These are phyloP conservation scores for Ceyx erithaca DNA, from an alignment of 2,797 vertebrate species.

Conservation along the genomic window DNA sequence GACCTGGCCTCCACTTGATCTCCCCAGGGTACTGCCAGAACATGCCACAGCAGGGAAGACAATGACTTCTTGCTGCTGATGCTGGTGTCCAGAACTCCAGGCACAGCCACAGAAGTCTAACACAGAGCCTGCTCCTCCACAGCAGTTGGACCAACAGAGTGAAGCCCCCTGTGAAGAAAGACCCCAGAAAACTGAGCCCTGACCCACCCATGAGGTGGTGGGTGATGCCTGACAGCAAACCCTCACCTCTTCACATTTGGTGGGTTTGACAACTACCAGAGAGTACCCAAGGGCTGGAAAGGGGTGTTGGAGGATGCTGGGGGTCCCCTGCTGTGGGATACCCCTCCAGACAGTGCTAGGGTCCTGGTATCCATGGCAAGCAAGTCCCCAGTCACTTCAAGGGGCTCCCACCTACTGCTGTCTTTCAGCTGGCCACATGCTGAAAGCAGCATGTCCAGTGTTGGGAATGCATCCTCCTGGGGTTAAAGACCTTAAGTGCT, in stretches of 20 bases:
- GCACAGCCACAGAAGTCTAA: not conserved
- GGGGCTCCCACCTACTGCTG: fast-evolving
- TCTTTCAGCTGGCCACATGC: fast-evolving
- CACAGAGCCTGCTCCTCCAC: not conserved
- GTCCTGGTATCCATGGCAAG: not conserved
- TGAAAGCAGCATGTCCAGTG: fast-evolving
- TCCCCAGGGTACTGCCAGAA: fast-evolving
- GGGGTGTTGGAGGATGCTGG: not conserved
- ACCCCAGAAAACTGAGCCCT: not conserved
- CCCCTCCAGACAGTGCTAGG: not conserved
- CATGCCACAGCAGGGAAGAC: not conserved
- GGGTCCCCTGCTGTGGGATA: fast-evolving
- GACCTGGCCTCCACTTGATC: not conserved
- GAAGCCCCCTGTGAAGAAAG: not conserved
- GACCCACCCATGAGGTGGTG: not conserved
- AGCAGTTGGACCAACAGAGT: fast-evolving
- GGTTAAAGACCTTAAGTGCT: not conserved
- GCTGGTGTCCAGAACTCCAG: not conserved
- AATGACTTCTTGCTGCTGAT: not conserved
- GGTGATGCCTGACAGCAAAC: not conserved
- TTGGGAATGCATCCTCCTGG: not conserved
- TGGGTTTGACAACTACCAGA: not conserved
- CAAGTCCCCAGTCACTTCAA: not conserved
- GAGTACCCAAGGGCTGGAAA: fast-evolving
- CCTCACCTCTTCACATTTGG: fast-evolving